phyloP scores from a whole-genome alignment of 2,113 vertebrate species.

The Vidua chalybeata region DNA sequence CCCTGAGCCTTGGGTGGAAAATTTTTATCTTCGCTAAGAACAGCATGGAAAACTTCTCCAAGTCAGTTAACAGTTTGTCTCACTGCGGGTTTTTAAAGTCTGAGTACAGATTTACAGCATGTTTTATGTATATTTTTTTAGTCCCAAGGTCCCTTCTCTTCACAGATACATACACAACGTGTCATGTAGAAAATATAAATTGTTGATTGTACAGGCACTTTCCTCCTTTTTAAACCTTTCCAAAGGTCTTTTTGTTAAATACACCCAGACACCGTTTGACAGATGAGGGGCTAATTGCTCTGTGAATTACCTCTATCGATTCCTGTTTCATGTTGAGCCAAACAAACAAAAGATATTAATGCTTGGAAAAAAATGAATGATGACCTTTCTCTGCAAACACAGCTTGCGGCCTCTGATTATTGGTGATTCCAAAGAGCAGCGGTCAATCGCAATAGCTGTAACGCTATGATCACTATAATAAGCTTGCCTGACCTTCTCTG shows the following conservation, averaged over 20 bases:
- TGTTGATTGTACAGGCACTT: slow-evolving; percentile 81
- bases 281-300: slow-evolving; percentile 90
- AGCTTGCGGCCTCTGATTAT: slow-evolving; percentile 88
- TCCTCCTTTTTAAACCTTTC: slow-evolving; percentile 82
- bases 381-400: slow-evolving; percentile 93
- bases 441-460: slow-evolving; percentile 86
- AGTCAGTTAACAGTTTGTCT: slow-evolving; percentile 63
- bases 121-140: slow-evolving; percentile 81
- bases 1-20: neutral
- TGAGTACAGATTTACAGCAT: slow-evolving; percentile 75
- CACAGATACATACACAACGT: slow-evolving; percentile 81
- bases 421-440: slow-evolving; percentile 86
- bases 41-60: slow-evolving; percentile 53
- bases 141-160: slow-evolving; percentile 73
- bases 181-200: slow-evolving; percentile 86
- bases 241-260: slow-evolving; percentile 86
- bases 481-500: slow-evolving; percentile 87
- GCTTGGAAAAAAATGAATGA: slow-evolving; percentile 88
- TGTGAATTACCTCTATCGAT: slow-evolving; percentile 92
- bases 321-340: slow-evolving; percentile 88
- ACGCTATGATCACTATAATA: slow-evolving; percentile 89
- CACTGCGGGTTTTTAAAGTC: slow-evolving; percentile 56
- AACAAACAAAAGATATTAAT: slow-evolving; percentile 94
- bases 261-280: slow-evolving; percentile 85
- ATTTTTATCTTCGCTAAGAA: neutral